A percentile compares a stretch with the other conserved stretches of the same genome.
These are phyloP conservation scores for Lochmaea capreae DNA, from an alignment of 2,888 invertebrate genomes.

Conservation along the genomic window DNA sequence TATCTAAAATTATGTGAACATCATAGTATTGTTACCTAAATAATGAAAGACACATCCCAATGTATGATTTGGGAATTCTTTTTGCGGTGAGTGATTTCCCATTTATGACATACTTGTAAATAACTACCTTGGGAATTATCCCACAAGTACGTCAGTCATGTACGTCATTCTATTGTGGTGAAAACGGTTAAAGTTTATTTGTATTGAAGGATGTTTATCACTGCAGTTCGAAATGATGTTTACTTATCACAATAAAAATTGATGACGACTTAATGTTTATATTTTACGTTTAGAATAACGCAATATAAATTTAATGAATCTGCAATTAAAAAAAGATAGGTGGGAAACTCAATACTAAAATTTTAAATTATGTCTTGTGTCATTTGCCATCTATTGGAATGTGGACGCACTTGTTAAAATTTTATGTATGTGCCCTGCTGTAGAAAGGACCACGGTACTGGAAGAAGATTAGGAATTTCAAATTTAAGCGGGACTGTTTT, in stretches of 20 bases:
- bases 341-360: too few species aligned
- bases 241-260: not conserved
- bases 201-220: not conserved
- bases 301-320: too few species aligned
- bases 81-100: conserved; percentile 22
- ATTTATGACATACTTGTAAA: conserved; percentile 34
- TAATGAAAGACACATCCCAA: not conserved
- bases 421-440: not conserved
- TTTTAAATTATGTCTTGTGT: too few species aligned
- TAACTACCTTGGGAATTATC: conserved; percentile 32
- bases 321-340: too few species aligned
- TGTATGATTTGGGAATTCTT: conserved; percentile 5
- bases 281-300: not conserved
- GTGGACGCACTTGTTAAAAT: not conserved
- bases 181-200: conserved; percentile 13
- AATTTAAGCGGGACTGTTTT: not conserved
- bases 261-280: not conserved
- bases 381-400: too few species aligned
- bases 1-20: conserved; percentile 15
- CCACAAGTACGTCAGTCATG: conserved; percentile 29
- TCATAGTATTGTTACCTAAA: not conserved
- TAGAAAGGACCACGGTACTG: not conserved
- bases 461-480: not conserved
- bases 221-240: not conserved
- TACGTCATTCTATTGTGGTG: conserved; percentile 31